Conservation (phyloP, 2,888 invertebrate species). For the Abscondita cerata region DNA sequence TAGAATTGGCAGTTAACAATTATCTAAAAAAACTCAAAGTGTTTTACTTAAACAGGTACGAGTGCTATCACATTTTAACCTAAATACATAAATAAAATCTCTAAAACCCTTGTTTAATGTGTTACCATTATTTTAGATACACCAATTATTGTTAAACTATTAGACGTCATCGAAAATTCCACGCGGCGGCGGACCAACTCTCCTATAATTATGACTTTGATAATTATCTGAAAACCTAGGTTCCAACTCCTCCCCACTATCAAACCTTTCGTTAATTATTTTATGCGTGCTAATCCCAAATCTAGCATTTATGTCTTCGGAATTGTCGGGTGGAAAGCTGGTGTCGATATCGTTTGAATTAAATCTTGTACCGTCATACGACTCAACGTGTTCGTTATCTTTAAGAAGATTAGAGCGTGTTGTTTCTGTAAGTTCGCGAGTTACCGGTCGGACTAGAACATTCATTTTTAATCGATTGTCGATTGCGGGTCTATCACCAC, state of each 20-base stretch:
- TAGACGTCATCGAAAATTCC: conserved; percentile 87
- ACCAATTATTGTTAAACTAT: not conserved
- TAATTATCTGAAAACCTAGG: conserved; percentile 55
- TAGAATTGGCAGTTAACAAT: too few species aligned
- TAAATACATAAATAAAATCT: not conserved
- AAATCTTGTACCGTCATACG: conserved; percentile 64
- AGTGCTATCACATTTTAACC: conserved; percentile 3
- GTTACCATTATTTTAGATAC: too few species aligned
- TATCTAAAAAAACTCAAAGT: too few species aligned
- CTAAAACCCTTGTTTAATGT: too few species aligned
- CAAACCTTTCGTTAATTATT: conserved; percentile 54
- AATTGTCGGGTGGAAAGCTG: conserved; percentile 54
- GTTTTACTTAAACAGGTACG: conserved; percentile 4
- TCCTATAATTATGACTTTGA: conserved; percentile 54
- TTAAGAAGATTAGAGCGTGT: conserved; percentile 80
- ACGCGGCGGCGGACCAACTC: conserved; percentile 74
- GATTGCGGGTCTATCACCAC: too few species aligned
- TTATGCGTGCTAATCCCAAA: conserved; percentile 71
- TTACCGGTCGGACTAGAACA: conserved; percentile 59
- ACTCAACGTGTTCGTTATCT: conserved; percentile 77
- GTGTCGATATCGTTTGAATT: conserved; percentile 53
- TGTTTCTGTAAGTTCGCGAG: conserved; percentile 69
- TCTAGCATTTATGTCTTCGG: conserved; percentile 63
- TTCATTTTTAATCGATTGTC: too few species aligned
- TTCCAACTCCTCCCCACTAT: conserved; percentile 52